These are phyloP conservation scores for Isichthys henryi DNA, from an alignment of 2,113 vertebrate genomes.

Conservation along the genomic window DNA sequence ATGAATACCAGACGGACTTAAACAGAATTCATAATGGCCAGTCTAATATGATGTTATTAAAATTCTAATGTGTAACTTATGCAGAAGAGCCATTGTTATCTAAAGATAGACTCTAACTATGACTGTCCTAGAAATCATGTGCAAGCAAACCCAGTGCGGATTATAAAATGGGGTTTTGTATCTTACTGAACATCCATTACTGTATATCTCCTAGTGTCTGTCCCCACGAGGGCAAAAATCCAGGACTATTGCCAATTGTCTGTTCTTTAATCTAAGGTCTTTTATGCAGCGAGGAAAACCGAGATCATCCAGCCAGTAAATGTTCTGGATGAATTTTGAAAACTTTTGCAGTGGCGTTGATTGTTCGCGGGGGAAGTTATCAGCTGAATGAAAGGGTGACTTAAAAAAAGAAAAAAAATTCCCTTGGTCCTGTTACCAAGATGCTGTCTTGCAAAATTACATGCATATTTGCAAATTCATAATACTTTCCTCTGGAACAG, in stretches of 20 bases:
- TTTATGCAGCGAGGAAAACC: slow-evolving; percentile 46
- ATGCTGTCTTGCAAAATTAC: background rate
- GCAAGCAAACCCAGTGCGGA: slow-evolving; percentile 6
- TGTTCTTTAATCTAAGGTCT: slow-evolving; percentile 47
- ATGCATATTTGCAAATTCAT: background rate
- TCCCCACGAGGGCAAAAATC: slow-evolving; percentile 28
- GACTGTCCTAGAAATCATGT: background rate
- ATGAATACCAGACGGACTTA: background rate
- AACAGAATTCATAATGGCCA: background rate
- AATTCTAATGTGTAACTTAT: slow-evolving; percentile 1
- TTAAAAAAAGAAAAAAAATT: background rate
- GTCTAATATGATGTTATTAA: slow-evolving; percentile 10
- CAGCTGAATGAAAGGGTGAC: background rate
- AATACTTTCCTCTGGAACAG: background rate
- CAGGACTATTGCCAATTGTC: slow-evolving; percentile 29
- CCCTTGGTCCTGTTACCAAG: background rate
- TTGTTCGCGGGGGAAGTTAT: slow-evolving; percentile 33
- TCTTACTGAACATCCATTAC: slow-evolving; percentile 29
- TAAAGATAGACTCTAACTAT: slow-evolving; percentile 2
- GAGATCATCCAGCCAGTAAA: slow-evolving; percentile 51
- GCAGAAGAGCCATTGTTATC: background rate
- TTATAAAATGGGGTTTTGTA: slow-evolving; percentile 20
- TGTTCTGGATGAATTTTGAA: slow-evolving; percentile 50
- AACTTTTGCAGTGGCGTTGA: slow-evolving; percentile 37
- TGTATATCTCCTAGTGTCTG: slow-evolving; percentile 15